Evolutionary conservation across 2,113 vertebrate species (phyloP).

Genomic region (Piprites chloris): DNA sequence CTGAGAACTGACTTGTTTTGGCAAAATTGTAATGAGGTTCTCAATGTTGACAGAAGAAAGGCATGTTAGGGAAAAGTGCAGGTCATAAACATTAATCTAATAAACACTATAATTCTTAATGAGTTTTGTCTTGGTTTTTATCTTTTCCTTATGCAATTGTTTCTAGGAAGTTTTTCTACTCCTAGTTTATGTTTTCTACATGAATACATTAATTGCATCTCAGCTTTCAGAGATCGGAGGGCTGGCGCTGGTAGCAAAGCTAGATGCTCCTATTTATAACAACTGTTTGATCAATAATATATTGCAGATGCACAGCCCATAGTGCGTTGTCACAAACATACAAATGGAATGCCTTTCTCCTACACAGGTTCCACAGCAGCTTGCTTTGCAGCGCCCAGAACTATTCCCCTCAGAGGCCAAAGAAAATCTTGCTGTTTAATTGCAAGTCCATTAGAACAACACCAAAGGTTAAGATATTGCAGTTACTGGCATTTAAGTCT

Average conservation of each 20-base stretch:
- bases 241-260: not conserved
- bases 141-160: not conserved
- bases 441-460: not conserved
- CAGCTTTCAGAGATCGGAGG: conserved; percentile 34
- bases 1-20: not conserved
- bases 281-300: conserved; percentile 58
- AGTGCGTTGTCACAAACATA: not conserved
- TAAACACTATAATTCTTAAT: not conserved
- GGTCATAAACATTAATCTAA: not conserved
- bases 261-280: conserved; percentile 29
- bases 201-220: not conserved
- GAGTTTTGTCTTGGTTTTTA: not conserved
- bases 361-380: fast-evolving
- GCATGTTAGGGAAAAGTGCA: not conserved
- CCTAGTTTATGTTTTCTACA: not conserved
- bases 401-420: not conserved
- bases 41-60: conserved; percentile 19
- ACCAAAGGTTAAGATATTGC: not conserved
- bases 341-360: not conserved
- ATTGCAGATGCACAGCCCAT: not conserved
- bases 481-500: not conserved
- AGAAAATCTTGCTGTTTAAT: not conserved
- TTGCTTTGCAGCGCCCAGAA: not conserved
- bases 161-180: not conserved
- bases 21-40: conserved; percentile 26